Evolutionary conservation across 2,797 vertebrate species (phyloP).

Genomic region (Pipistrellus kuhlii): DNA sequence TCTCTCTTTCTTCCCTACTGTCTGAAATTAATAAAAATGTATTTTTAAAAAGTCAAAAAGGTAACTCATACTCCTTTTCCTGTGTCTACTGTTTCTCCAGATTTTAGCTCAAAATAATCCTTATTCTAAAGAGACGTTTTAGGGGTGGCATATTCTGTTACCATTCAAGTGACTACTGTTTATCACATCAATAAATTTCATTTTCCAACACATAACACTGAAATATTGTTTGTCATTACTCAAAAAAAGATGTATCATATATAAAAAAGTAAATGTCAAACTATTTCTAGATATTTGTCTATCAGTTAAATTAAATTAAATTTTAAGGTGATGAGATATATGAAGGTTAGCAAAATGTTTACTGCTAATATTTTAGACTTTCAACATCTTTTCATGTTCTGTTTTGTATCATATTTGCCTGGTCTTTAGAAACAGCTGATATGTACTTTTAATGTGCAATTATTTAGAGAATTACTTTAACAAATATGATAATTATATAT

Average conservation of each 20-base stretch:
- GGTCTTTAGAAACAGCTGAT: constrained; percentile 40
- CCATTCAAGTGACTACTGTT: neutral
- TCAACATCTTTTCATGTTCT: constrained; percentile 43
- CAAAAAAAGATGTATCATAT: neutral
- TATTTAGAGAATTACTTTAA: constrained; percentile 12
- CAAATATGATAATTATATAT: neutral
- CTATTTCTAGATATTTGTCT: constrained; percentile 47
- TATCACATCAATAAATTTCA: neutral
- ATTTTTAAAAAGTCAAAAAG: no score
- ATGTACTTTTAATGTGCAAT: neutral
- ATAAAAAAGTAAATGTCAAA: constrained; percentile 21
- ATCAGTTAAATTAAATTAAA: constrained; percentile 4
- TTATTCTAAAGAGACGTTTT: constrained; percentile 2
- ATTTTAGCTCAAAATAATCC: neutral
- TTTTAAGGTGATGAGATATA: neutral
- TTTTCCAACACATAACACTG: neutral
- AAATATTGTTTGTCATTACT: constrained; percentile 1
- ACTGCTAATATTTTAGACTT: constrained; percentile 34
- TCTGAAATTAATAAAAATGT: no score
- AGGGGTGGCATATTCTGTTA: neutral
- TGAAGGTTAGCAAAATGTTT: neutral
- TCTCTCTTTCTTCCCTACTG: neutral
- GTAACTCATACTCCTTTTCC: neutral
- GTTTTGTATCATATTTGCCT: constrained; percentile 56
- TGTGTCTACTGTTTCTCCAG: neutral